These are phyloP conservation scores for Ginglymostoma cirratum DNA, from an alignment of 2,113 vertebrate species.

Conservation along the genomic window DNA sequence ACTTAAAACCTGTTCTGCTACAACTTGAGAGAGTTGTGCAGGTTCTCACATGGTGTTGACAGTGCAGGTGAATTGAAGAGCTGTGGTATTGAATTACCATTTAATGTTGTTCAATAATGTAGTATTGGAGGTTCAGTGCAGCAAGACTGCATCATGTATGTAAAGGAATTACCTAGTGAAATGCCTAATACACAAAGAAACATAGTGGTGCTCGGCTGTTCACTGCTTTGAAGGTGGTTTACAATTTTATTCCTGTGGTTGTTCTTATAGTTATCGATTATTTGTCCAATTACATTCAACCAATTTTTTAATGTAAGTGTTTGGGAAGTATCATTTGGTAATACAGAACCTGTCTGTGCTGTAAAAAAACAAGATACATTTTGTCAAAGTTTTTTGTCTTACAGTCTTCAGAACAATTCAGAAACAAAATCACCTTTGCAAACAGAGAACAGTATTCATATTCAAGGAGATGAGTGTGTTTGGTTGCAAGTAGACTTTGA, in stretches of 20 bases:
- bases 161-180: background rate
- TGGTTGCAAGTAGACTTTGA: too few relatives aligned
- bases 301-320: background rate
- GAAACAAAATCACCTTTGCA: too few relatives aligned
- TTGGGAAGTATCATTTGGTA: too few relatives aligned
- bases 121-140: background rate
- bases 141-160: background rate
- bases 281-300: background rate
- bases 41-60: background rate
- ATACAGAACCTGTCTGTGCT: too few relatives aligned
- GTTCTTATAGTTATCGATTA: background rate
- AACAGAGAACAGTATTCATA: too few relatives aligned
- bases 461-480: too few relatives aligned
- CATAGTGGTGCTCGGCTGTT: background rate
- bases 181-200: background rate
- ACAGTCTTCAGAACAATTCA: too few relatives aligned
- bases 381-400: too few relatives aligned
- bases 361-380: too few relatives aligned
- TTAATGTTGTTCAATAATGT: background rate
- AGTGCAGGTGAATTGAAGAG: background rate
- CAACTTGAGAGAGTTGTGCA: constrained; percentile 10
- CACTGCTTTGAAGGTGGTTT: background rate
- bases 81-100: background rate
- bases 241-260: background rate
- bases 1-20: constrained; percentile 6